These are phyloP conservation scores for Drosophila eohydei DNA, from an alignment of 2,888 invertebrate genomes.

Conservation along the genomic window DNA sequence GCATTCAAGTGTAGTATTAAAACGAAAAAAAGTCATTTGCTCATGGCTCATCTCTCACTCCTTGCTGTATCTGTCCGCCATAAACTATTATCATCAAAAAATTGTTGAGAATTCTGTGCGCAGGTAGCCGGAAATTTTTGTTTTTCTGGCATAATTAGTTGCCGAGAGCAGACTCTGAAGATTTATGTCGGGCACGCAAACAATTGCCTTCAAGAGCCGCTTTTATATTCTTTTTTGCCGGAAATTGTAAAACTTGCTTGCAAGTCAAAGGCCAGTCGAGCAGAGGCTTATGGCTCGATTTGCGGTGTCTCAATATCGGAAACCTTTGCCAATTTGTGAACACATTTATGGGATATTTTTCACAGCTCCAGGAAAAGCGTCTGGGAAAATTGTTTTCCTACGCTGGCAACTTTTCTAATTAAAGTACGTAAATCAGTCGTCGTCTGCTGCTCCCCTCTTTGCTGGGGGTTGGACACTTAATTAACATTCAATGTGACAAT, in stretches of 20 bases:
- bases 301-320: background rate
- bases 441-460: background rate
- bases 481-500: conserved; percentile 55
- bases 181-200: conserved; percentile 41
- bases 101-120: conserved; percentile 31
- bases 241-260: conserved; percentile 40
- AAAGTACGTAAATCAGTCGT: conserved; percentile 53
- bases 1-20: conserved; percentile 29
- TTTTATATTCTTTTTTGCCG: conserved; percentile 29
- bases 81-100: conserved; percentile 55
- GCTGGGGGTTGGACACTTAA: conserved; percentile 36
- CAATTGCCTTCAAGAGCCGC: conserved; percentile 25
- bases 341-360: conserved; percentile 32
- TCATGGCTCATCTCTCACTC: conserved; percentile 8
- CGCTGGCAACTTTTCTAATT: conserved; percentile 40
- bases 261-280: conserved; percentile 32
- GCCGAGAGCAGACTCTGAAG: conserved; percentile 29
- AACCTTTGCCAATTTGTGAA: conserved; percentile 27
- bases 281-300: background rate
- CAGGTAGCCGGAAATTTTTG: conserved; percentile 45
- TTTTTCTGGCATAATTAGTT: conserved; percentile 59
- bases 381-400: conserved; percentile 22
- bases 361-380: conserved; percentile 16
- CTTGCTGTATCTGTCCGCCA: conserved; percentile 16
- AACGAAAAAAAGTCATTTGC: conserved; percentile 63